phyloP scores from a whole-genome alignment of 2,888 invertebrate genomes.

The Adelphocoris suturalis region DNA sequence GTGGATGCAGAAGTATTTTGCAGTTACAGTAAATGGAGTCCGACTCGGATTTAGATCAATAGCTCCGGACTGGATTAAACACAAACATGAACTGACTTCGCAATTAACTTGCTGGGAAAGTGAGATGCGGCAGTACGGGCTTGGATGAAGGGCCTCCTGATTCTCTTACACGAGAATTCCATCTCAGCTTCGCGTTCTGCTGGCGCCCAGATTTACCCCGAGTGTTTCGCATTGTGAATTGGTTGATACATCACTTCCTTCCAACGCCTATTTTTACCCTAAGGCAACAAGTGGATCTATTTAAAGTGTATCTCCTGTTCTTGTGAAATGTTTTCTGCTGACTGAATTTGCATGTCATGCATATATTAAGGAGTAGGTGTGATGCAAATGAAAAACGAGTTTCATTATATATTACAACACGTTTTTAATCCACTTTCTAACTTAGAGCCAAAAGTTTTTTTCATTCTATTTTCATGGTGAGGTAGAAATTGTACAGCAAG shows the following conservation, averaged over 20 bases:
- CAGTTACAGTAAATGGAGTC: background rate
- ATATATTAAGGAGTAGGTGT: no score
- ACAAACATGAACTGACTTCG: slow-evolving; percentile 32
- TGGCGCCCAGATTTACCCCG: background rate
- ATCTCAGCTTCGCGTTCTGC: background rate
- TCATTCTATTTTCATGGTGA: no score
- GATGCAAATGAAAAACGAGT: no score
- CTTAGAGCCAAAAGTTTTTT: no score
- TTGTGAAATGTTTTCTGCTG: no score
- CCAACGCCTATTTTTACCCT: background rate
- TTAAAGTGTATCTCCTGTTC: no score
- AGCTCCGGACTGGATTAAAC: background rate
- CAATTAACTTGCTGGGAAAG: slow-evolving; percentile 11
- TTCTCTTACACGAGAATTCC: slow-evolving; percentile 39
- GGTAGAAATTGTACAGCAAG: no score
- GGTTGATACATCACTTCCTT: background rate
- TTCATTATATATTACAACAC: no score
- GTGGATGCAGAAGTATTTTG: background rate
- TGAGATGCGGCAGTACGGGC: background rate
- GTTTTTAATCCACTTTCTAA: no score
- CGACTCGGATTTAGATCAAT: background rate
- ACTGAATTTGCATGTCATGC: no score
- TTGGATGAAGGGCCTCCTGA: background rate
- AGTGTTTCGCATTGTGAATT: background rate
- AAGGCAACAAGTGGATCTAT: no score